Conservation (phyloP, 2,113 vertebrate species). For the Plecotus auritus region DNA sequence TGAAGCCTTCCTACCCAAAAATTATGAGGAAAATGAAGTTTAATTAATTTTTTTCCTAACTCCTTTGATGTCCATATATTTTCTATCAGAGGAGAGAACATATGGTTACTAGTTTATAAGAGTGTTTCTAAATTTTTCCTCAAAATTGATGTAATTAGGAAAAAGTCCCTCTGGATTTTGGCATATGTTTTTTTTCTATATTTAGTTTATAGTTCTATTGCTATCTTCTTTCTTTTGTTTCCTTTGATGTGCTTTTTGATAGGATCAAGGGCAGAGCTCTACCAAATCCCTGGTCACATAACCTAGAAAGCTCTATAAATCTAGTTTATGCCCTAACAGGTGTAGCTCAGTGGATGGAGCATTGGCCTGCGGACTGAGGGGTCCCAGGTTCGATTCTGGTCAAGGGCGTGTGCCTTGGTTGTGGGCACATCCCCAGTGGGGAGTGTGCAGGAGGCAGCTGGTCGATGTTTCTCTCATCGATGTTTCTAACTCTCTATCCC, state of each 20-base stretch:
- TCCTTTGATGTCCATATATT: conserved; percentile 6
- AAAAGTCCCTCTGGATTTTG: conserved; percentile 33
- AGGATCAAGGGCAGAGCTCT: neutral
- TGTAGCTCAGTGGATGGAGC: too few relatives aligned
- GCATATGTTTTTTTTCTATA: conserved; percentile 26
- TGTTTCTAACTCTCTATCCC: too few relatives aligned
- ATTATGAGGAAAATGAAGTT: neutral
- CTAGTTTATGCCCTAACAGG: too few relatives aligned
- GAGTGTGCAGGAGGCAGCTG: too few relatives aligned
- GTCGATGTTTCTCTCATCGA: too few relatives aligned
- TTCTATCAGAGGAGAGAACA: neutral
- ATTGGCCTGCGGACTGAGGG: too few relatives aligned
- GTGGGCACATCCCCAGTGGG: too few relatives aligned
- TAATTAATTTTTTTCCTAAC: neutral
- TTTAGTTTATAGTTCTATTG: neutral
- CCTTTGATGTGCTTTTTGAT: conserved; percentile 9
- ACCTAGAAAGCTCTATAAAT: conserved; percentile 2
- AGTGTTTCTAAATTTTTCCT: conserved; percentile 39
- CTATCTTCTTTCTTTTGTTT: conserved; percentile 27
- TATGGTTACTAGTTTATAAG: conserved; percentile 14
- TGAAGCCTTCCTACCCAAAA: neutral
- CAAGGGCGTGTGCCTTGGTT: too few relatives aligned
- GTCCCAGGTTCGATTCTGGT: too few relatives aligned
- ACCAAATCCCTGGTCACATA: neutral
- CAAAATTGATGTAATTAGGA: conserved; percentile 20